Conservation (phyloP, 2,888 invertebrate species). For the Daptonema setosum region DNA sequence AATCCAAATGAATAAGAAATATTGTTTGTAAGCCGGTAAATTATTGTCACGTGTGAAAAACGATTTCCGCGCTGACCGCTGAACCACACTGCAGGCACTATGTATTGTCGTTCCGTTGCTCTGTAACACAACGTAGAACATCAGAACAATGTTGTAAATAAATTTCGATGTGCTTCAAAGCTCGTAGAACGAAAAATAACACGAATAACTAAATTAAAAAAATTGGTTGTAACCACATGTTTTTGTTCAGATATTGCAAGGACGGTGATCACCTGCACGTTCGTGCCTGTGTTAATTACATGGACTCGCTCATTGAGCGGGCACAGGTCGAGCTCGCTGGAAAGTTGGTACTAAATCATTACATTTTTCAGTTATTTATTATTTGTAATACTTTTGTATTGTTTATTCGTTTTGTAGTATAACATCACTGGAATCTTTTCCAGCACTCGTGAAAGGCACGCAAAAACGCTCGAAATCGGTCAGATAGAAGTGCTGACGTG, state of each 20-base stretch:
- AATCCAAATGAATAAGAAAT: too few species aligned
- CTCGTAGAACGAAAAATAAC: too few species aligned
- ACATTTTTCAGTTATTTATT: background rate
- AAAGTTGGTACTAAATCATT: slow-evolving; percentile 34
- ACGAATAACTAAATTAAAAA: too few species aligned
- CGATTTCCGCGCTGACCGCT: too few species aligned
- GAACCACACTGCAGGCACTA: too few species aligned
- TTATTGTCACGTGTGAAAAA: too few species aligned
- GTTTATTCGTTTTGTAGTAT: background rate
- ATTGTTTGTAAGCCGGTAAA: too few species aligned
- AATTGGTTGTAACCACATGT: too few species aligned
- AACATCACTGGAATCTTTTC: background rate
- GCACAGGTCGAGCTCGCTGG: slow-evolving; percentile 77
- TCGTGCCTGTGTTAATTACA: slow-evolving; percentile 63
- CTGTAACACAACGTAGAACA: slow-evolving; percentile 33
- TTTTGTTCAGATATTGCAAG: slow-evolving; percentile 43
- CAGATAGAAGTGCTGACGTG: slow-evolving; percentile 87
- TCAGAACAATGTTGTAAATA: background rate
- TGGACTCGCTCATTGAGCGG: slow-evolving; percentile 60
- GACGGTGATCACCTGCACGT: slow-evolving; percentile 68
- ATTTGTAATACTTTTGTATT: slow-evolving; percentile 4
- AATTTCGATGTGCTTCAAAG: too few species aligned
- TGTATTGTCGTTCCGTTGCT: too few species aligned
- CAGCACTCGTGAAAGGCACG: slow-evolving; percentile 64
- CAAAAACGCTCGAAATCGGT: slow-evolving; percentile 84